Conservation (phyloP, 2,113 vertebrate genomes). For the Panurus biarmicus region DNA sequence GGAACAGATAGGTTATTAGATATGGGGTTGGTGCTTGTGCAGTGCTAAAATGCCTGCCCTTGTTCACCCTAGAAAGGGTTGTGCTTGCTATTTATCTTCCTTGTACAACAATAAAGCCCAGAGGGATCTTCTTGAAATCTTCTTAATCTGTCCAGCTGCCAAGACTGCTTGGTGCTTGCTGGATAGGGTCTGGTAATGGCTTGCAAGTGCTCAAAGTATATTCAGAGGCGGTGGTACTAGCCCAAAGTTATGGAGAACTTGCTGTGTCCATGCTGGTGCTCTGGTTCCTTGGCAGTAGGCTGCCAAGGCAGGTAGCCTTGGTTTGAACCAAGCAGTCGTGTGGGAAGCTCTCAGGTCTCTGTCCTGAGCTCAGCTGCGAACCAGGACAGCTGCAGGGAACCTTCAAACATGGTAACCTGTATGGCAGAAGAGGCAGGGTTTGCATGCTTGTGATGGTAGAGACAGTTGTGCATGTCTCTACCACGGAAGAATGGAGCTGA, state of each 20-base stretch:
- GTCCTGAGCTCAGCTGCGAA: rapidly evolving
- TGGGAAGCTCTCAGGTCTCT: background rate
- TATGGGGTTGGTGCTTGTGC: background rate
- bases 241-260: background rate
- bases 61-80: background rate
- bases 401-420: background rate
- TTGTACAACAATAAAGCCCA: background rate
- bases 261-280: background rate
- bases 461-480: background rate
- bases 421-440: background rate
- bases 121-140: background rate
- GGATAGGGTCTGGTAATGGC: background rate
- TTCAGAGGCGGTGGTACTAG: background rate
- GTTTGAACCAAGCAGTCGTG: background rate
- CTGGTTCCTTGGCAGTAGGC: background rate
- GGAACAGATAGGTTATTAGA: background rate
- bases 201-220: background rate
- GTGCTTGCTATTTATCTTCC: background rate
- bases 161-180: rapidly evolving
- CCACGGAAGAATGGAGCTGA: background rate
- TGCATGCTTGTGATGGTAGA: background rate
- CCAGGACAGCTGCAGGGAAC: background rate
- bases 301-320: background rate
- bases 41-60: background rate
- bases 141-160: background rate